Base-by-base conservation (phyloP, 2,113 vertebrate genomes). In the Reinhardtius hippoglossoides region DNA sequence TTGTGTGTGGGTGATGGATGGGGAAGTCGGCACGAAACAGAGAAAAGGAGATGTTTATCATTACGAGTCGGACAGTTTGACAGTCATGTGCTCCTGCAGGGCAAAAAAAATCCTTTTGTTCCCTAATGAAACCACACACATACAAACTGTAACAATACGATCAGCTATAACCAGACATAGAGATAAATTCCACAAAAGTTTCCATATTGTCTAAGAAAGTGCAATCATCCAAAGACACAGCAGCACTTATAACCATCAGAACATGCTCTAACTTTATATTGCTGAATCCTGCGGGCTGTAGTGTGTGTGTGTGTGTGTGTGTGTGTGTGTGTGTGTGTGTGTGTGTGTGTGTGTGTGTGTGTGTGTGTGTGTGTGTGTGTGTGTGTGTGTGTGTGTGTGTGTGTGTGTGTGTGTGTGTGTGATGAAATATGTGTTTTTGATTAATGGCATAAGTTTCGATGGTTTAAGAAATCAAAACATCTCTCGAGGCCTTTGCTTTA, bases 21-120 rank as follows among this genome's bases (percentile, higher is more conserved):
- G n/a, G 76, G 81, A 90, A 88, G 82, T 88, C 42, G 40, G 16
- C 24, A 18, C 40, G 74, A 75, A 82, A 85, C 71, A 76, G 48
- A 71, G 26, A 83, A 75, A 73, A 72, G 50, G 52, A 75, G 55
- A 81, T 77, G 71, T 61, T n/a, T 37, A 69, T 16, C 18, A 13
- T 67, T 48, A 27, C 27, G 0, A 73, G 15, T 31, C 6, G 7
- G 31, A 46, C 40, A 61, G 55, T 64, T 42, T 23, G 31, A 67
- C 59, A 67, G 77, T 90, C 83, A 89, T 72, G 26, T 79, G 73
- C 18, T 88, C 14, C 40, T 10, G 4, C 12, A 26, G 20, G 15
- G 7, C 44, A 79, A 71, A 31, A 62, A 57, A 76, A 3, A 9
- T 21, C n/a, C 16, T 26, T 73, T 67, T 78, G 85, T 89, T 89